Base-by-base conservation (phyloP, 1,140 invertebrate genomes). In the Formica selysi region DNA sequence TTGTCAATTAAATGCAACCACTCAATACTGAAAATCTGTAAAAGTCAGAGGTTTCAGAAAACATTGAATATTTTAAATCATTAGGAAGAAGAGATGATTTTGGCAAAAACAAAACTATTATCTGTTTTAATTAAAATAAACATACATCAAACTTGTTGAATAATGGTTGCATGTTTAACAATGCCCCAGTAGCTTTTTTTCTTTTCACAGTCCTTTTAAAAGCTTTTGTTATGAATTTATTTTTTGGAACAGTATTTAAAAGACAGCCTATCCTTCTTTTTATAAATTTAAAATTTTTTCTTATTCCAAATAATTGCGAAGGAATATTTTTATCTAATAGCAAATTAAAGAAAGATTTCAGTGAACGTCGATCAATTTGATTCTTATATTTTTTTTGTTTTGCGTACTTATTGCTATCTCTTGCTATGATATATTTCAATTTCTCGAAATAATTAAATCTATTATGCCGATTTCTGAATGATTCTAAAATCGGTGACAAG, bases 1-100 rank as follows among this genome's bases (percentile, higher is more conserved):
- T 38, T 44, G 29, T 85, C 19, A 57, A 85, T 57, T 36, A 6
- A 29, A 80, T 85, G 11, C 3, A 80, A 85, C 76, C 76, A 80
- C 0, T 54, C 10, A 48, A 85, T 68, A 16, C 13, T 36, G 4
- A n/a, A 68, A 68, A 80, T 48, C 51, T 85, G 38, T 2, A 44
- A 67, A 41, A 48, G 3, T 11, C 2, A 70, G 61, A 36, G 1
- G 65, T 51, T 65, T 38, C 1, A 61, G 3, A 41, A 61, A 22
- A 41, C 6, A 64, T 62, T 41, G 8, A 22, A 84, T n/a, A n/a
- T 62, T 48, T 29, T 7, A 41, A 62, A 61, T 51, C 64, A 1
- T 36, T 59, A n/a, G 13, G 19, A 5, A 22, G 44, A 2, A 62
- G 29, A 3, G 54, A 32, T 2, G 10, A 26, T 51, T 11, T 19